These are phyloP conservation scores for Scaptomyza cyrtandrae DNA, from an alignment of 2,888 invertebrate species.

Conservation along the genomic window DNA sequence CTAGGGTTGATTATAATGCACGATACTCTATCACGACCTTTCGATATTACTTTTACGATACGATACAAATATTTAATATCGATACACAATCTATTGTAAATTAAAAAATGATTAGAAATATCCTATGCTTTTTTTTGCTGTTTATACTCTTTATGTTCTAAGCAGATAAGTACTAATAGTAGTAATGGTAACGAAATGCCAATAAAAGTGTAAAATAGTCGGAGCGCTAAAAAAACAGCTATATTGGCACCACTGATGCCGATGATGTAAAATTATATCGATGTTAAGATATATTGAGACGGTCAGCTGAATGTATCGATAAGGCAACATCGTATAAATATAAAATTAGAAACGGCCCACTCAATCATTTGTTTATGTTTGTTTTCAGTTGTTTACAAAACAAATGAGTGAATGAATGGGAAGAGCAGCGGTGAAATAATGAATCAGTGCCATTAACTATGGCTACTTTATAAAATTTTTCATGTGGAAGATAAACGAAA, in stretches of 20 bases:
- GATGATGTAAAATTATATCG: background rate
- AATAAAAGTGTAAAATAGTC: background rate
- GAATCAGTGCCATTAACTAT: background rate
- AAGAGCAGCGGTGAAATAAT: background rate
- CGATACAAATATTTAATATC: background rate
- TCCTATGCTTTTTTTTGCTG: background rate
- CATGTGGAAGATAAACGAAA: background rate
- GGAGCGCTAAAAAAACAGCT: background rate
- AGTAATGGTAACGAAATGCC: background rate
- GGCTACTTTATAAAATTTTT: background rate
- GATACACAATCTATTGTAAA: background rate
- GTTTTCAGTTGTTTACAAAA: constrained; percentile 17
- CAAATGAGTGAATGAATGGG: background rate
- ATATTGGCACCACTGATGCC: background rate
- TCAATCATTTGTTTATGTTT: constrained; percentile 5
- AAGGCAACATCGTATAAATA: background rate
- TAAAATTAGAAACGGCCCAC: constrained; percentile 4
- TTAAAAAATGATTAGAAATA: background rate
- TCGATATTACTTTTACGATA: background rate
- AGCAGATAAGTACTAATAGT: too few relatives aligned
- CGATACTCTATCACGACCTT: background rate
- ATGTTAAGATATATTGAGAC: background rate
- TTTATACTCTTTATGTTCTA: too few relatives aligned
- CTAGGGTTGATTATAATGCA: constrained; percentile 27
- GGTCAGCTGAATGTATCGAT: constrained; percentile 10